phyloP scores from a whole-genome alignment of 2,797 vertebrate genomes.

The Scolopax rusticola region DNA sequence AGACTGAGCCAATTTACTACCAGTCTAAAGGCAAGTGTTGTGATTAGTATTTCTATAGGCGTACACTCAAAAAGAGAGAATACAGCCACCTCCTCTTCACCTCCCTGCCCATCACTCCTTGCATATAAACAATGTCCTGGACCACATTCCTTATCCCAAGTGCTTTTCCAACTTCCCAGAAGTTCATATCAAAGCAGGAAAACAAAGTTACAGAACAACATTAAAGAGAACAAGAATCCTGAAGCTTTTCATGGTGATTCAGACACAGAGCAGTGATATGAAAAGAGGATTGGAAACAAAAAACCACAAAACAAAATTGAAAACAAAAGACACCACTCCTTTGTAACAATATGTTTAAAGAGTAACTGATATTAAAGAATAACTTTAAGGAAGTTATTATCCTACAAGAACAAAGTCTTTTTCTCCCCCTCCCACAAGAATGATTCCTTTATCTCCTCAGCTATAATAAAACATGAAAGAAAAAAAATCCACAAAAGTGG shows the following conservation, averaged over 20 bases:
- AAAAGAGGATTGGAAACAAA: not conserved
- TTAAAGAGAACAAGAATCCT: not conserved
- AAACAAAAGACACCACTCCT: not conserved
- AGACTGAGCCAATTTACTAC: not conserved
- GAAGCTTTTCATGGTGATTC: not conserved
- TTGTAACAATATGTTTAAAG: not conserved
- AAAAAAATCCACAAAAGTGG: not conserved
- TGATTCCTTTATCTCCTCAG: not conserved
- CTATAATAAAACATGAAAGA: not conserved
- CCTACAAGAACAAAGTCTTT: not conserved
- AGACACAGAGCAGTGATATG: not conserved
- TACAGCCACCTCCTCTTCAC: not conserved
- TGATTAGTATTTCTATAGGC: not conserved
- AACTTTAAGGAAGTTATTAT: not conserved
- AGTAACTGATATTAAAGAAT: not conserved
- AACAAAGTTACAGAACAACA: not conserved
- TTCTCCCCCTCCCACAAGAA: not conserved
- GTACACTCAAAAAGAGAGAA: not conserved
- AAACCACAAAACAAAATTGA: not conserved
- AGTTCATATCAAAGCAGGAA: not conserved
- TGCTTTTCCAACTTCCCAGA: not conserved
- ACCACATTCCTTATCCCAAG: not conserved
- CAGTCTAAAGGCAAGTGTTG: not conserved
- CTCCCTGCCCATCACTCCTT: not conserved
- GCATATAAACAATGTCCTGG: not conserved